Evolutionary conservation across 2,113 vertebrate genomes (phyloP).

Genomic region (Vulpes ferrilata): DNA sequence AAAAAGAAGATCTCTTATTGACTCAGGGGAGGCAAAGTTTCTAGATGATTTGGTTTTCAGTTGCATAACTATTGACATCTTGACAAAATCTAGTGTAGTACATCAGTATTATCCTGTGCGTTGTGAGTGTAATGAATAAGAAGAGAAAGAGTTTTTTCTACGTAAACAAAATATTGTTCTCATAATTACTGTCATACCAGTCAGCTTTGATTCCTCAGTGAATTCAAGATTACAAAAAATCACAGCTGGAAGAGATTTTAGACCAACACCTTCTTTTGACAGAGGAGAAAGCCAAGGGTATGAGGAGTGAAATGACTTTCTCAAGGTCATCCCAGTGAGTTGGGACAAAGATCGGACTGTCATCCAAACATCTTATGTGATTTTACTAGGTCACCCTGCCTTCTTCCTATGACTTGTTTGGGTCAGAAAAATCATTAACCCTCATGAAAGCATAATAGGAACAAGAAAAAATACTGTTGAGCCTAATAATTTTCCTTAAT

Average conservation of each 20-base stretch:
- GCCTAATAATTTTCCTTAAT: background rate
- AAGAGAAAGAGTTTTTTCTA: conserved; percentile 41
- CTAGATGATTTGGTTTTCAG: background rate
- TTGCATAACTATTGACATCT: background rate
- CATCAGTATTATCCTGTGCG: background rate
- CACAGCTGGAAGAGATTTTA: conserved; percentile 50
- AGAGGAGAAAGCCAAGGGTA: background rate
- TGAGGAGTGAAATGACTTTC: background rate
- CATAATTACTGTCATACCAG: conserved; percentile 25
- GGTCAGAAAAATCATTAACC: background rate
- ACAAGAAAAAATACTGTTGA: background rate
- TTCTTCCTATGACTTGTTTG: background rate
- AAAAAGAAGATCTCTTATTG: background rate
- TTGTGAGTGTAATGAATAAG: background rate
- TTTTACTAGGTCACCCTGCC: background rate
- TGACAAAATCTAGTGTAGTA: conserved; percentile 1
- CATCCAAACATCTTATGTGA: background rate
- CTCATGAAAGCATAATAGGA: background rate
- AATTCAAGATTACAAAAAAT: conserved; percentile 36
- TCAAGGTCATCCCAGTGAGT: background rate
- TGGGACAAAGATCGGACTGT: background rate
- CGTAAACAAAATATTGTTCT: conserved; percentile 63
- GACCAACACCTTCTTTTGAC: background rate
- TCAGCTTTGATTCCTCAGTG: conserved; percentile 18
- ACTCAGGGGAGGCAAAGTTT: background rate